These are phyloP conservation scores for Synanceia verrucosa DNA, from an alignment of 2,797 vertebrate species.

Conservation along the genomic window DNA sequence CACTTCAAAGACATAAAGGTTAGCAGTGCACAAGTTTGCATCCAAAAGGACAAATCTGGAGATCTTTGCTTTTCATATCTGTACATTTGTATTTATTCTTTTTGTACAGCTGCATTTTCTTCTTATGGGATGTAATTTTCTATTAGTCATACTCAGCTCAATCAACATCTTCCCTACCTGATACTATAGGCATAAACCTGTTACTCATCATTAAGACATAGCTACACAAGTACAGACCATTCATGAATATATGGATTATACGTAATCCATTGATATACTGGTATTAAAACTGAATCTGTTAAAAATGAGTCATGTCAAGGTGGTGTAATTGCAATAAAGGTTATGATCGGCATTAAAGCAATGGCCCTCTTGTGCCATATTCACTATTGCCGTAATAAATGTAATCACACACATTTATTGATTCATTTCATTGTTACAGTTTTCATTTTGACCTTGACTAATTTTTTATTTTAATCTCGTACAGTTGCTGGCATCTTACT, in stretches of 20 bases:
- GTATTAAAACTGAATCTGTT: background rate
- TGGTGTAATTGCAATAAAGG: background rate
- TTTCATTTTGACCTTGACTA: background rate
- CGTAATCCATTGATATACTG: background rate
- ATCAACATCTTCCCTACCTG: background rate
- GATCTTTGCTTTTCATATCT: constrained; percentile 15
- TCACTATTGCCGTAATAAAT: rapidly evolving
- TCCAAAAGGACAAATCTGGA: constrained; percentile 49
- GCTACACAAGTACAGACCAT: too few species aligned
- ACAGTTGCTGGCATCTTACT: background rate
- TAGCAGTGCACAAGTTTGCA: constrained; percentile 54
- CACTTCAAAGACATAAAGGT: constrained; percentile 74
- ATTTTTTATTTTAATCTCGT: background rate
- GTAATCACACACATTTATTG: background rate
- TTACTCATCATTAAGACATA: background rate
- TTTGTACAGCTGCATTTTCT: background rate
- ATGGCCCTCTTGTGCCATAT: background rate
- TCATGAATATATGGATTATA: background rate
- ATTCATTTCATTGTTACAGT: background rate
- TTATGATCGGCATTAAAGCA: background rate
- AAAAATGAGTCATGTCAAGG: background rate
- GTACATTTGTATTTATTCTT: background rate
- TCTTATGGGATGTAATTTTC: background rate
- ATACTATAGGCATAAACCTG: too few species aligned
- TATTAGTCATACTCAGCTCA: background rate